phyloP scores from a whole-genome alignment of 2,888 invertebrate genomes.

The Catonia carolina region DNA sequence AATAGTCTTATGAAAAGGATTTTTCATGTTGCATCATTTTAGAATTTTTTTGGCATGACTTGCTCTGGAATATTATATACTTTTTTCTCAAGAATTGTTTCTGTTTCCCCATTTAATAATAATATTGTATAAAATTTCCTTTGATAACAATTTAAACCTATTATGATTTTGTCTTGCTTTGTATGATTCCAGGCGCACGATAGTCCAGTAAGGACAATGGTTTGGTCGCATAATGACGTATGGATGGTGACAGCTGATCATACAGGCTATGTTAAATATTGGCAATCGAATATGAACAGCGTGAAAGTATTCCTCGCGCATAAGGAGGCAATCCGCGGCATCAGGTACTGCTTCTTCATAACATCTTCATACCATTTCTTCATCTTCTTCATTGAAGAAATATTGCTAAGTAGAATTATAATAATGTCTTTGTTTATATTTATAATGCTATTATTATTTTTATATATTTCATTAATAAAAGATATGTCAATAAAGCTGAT shows the following conservation, averaged over 20 bases:
- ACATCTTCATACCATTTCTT: conserved; percentile 35
- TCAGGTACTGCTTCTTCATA: too few relatives aligned
- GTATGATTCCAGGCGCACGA: conserved; percentile 87
- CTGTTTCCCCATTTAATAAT: too few relatives aligned
- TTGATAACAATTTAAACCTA: too few relatives aligned
- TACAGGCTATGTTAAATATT: conserved; percentile 98
- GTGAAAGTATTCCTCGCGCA: conserved; percentile 99
- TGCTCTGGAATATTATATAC: too few relatives aligned
- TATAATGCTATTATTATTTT: background rate
- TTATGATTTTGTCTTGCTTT: too few relatives aligned
- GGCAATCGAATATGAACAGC: conserved; percentile 99
- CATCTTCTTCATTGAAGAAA: background rate
- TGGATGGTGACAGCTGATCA: conserved; percentile 99
- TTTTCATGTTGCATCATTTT: too few relatives aligned
- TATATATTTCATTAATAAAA: background rate
- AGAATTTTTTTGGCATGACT: too few relatives aligned
- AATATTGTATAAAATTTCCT: too few relatives aligned
- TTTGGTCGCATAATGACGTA: conserved; percentile 98
- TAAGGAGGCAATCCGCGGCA: conserved; percentile 98
- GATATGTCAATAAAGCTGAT: too few relatives aligned
- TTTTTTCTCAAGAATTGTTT: too few relatives aligned
- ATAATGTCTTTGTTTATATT: background rate
- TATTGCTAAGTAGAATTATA: background rate
- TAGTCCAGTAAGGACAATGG: conserved; percentile 97
- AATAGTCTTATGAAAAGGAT: too few relatives aligned